phyloP scores from a whole-genome alignment of 2,797 vertebrate species.

The Gambusia yucatana region DNA sequence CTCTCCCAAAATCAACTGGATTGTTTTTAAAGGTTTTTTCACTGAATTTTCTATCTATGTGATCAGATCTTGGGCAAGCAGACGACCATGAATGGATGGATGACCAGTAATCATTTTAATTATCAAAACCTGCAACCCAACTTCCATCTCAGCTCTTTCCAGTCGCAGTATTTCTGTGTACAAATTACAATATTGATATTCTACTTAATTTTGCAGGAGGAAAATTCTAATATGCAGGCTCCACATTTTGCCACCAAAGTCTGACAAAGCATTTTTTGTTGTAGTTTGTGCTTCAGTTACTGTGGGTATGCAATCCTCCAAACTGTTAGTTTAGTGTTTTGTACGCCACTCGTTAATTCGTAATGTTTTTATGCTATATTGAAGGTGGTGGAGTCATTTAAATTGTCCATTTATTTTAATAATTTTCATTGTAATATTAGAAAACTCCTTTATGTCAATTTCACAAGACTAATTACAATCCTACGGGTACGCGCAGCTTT shows the following conservation, averaged over 20 bases:
- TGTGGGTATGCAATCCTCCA: not conserved
- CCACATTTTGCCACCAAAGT: not conserved
- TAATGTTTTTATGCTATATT: not conserved
- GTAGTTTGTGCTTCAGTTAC: not conserved
- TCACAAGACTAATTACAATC: not conserved
- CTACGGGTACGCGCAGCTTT: not conserved
- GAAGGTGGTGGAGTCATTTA: not conserved
- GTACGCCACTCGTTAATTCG: not conserved
- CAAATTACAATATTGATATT: not conserved
- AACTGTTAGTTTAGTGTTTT: not conserved
- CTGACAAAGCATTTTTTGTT: not conserved
- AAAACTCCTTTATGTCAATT: not conserved
- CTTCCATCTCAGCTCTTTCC: not conserved
- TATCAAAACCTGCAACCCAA: not conserved
- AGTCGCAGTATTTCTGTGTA: not conserved
- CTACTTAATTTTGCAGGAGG: not conserved
- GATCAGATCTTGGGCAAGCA: not conserved
- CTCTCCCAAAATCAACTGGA: not conserved
- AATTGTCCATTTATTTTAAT: not conserved
- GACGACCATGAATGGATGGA: not conserved
- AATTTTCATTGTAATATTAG: not conserved
- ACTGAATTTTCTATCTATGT: not conserved
- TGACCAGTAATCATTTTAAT: not conserved
- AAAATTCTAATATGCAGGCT: not conserved
- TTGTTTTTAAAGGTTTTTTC: not conserved